Evolutionary conservation across 2,888 invertebrate species (phyloP).

Genomic region (Cosmorhoe ocellata): DNA sequence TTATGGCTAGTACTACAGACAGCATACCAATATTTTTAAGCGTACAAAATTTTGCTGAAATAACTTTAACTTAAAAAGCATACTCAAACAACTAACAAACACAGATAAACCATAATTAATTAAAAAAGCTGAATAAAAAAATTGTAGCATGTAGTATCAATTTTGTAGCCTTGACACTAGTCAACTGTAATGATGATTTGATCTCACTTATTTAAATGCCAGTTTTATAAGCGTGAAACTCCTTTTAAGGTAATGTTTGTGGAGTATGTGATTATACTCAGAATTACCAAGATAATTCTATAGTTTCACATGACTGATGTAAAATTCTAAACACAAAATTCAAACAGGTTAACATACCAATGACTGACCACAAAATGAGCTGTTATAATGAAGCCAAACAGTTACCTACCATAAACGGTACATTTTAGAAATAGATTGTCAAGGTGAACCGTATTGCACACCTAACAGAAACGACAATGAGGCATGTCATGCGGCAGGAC

Average conservation of each 20-base stretch:
- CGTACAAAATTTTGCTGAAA: too few species aligned
- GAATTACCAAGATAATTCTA: not conserved
- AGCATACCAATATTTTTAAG: not conserved
- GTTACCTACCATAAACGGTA: slow-evolving; percentile 9
- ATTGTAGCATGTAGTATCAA: not conserved
- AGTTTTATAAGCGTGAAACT: slow-evolving; percentile 1
- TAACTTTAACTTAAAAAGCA: too few species aligned
- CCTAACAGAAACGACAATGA: slow-evolving; percentile 40
- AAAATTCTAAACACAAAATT: not conserved
- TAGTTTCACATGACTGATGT: too few species aligned
- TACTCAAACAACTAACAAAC: too few species aligned
- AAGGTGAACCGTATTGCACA: slow-evolving; percentile 48
- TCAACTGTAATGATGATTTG: slow-evolving; percentile 1
- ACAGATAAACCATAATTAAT: too few species aligned
- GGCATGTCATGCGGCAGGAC: slow-evolving; percentile 54
- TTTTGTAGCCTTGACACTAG: slow-evolving; percentile 24
- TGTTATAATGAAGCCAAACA: slow-evolving; percentile 1
- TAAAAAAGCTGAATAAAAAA: too few species aligned
- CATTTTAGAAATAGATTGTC: slow-evolving; percentile 39
- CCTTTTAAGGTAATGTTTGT: slow-evolving; percentile 14
- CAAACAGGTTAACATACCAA: not conserved
- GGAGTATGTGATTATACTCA: not conserved
- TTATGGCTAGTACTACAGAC: too few species aligned
- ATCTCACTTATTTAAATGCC: slow-evolving; percentile 6
- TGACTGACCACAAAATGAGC: not conserved